A percentile compares a stretch with the other conserved stretches of the same genome.
Conservation (phyloP, 2,113 vertebrate genomes). For the Saguinus midas region DNA sequence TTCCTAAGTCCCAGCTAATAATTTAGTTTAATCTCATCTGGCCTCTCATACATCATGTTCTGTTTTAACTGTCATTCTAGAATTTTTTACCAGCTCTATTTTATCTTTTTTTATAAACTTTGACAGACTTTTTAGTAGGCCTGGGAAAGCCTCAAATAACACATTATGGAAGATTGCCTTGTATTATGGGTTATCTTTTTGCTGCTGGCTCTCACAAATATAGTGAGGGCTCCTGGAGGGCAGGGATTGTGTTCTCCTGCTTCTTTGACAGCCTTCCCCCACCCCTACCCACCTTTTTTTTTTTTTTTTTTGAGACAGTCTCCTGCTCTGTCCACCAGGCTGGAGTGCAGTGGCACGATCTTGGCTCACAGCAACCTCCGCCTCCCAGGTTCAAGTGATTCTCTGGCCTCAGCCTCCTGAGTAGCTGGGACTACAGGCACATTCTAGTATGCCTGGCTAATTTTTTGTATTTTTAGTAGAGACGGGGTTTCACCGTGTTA, state of each 20-base stretch:
- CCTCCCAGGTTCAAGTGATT: too few species aligned
- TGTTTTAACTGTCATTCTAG: neutral
- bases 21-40: neutral
- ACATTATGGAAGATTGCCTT: neutral
- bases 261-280: neutral
- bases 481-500: too few species aligned
- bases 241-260: neutral
- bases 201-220: neutral
- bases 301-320: too few species aligned
- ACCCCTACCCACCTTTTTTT: neutral
- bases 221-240: neutral
- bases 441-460: too few species aligned
- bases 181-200: neutral
- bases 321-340: too few species aligned
- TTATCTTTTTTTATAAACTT: constrained; percentile 30
- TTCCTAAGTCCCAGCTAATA: neutral
- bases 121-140: neutral
- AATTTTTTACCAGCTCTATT: neutral
- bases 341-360: too few species aligned
- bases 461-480: too few species aligned
- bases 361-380: too few species aligned
- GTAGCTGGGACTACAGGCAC: too few species aligned
- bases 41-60: neutral
- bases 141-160: neutral
- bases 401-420: too few species aligned